Evolutionary conservation across 1,140 invertebrate species (phyloP).

Genomic region (Oryzaephilus surinamensis): DNA sequence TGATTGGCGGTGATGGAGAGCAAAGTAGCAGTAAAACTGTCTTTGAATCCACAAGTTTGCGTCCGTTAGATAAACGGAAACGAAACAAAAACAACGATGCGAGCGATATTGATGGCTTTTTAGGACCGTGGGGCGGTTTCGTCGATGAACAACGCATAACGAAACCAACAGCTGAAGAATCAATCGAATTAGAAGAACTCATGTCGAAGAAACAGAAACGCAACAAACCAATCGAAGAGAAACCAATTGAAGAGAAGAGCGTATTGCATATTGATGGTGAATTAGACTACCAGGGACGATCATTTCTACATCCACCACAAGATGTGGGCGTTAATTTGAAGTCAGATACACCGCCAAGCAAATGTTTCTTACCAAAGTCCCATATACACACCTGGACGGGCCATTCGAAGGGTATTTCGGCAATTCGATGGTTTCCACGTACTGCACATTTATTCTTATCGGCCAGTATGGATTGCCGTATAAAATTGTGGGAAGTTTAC

Average conservation of each 20-base stretch:
- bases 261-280: constrained; percentile 90
- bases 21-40: constrained; percentile 57
- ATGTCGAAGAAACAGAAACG: constrained; percentile 83
- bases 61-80: constrained; percentile 78
- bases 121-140: constrained; percentile 96
- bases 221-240: constrained; percentile 77
- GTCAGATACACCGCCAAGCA: constrained; percentile 83
- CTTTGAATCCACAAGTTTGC: constrained; percentile 70
- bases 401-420: constrained; percentile 94
- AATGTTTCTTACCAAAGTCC: constrained; percentile 95
- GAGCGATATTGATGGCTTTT: constrained; percentile 85
- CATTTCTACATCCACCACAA: constrained; percentile 87
- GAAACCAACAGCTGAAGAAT: constrained; percentile 85
- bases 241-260: constrained; percentile 88
- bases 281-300: constrained; percentile 93
- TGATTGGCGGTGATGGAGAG: constrained; percentile 31
- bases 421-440: constrained; percentile 90
- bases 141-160: constrained; percentile 80
- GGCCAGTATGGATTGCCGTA: constrained; percentile 89
- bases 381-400: constrained; percentile 95
- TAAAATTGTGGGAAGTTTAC: constrained; percentile 95
- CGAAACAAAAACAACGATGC: constrained; percentile 84
- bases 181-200: constrained; percentile 87
- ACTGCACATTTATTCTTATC: constrained; percentile 93
- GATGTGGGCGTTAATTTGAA: constrained; percentile 92